Evolutionary conservation across 2,113 vertebrate genomes (phyloP), one percentile per base, ranked within the genome.

Genomic region (Hucho hucho): DNA sequence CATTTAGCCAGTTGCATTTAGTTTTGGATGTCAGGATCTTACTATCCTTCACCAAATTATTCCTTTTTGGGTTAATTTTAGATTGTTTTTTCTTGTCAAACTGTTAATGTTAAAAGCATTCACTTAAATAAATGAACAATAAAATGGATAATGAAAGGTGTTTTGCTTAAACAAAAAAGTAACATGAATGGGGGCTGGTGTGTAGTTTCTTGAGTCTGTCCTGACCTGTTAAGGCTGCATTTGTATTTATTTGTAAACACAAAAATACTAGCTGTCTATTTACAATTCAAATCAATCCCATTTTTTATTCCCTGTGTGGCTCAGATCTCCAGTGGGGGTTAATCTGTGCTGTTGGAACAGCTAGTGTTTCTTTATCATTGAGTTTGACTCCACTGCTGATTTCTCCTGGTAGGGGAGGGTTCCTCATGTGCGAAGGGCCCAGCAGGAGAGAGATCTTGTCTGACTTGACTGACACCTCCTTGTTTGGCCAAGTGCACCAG

Each of bases 321-420:
- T 74, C 49, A 64, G 26, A 77, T 76, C 72, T 56, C 26, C 70
- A 22, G 58, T 47, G 26, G 59, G 72, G 80, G 66, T 66, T 74
- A 49, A 76, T 69, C 74, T 53, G 20, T 43, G 59, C 90, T 96
- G 92, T 96, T 96, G 96, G 93, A 95, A 97, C 95, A 98, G 95
- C 95, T 97, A 95, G 83, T 79, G 78, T 88, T 92, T 82, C 83
- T 87, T 84, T 84, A 94, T 92, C 92, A 94, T 84, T 81, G 25
- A 67, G 88, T 88, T 92, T 84, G 86, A 89, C 88, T 93, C 88
- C 86, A 89, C 92, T 91, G 91, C 93, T 87, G 81, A 90, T 93
- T 95, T 92, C 87, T 90, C 89, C 90, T 90, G 84, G 92, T 91
- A 46, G 58, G 29, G 22, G n/a, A 61, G 18, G 73, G 24, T 59